Conservation (phyloP, 2,113 vertebrate genomes). For the Martes martes region DNA sequence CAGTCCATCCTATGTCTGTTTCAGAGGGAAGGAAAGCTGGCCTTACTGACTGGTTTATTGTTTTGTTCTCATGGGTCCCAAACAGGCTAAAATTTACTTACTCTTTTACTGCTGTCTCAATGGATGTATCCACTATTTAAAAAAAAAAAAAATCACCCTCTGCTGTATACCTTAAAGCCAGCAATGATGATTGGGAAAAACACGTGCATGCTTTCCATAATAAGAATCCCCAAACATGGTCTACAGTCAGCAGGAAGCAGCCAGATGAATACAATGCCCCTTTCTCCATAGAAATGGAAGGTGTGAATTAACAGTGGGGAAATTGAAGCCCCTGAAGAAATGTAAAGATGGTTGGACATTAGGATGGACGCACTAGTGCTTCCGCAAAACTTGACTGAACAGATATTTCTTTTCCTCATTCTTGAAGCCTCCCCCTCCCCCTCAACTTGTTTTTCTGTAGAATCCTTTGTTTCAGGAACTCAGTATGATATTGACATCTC, state of each 20-base stretch:
- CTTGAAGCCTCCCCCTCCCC: not conserved
- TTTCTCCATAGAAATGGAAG: not conserved
- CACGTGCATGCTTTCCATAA: not conserved
- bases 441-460: not conserved
- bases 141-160: not conserved
- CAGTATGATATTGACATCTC: not conserved
- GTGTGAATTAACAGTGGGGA: not conserved
- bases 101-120: not conserved
- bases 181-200: not conserved
- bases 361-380: not conserved
- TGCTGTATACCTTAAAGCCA: not conserved
- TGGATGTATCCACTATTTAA: not conserved
- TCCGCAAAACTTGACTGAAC: not conserved
- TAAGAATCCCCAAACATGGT: not conserved
- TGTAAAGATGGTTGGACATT: not conserved
- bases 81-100: not conserved
- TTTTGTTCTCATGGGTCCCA: not conserved
- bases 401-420: not conserved
- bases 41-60: not conserved
- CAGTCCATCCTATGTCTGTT: not conserved
- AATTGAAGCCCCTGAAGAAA: not conserved
- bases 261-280: not conserved
- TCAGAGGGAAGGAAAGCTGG: not conserved
- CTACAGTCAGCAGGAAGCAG: not conserved
- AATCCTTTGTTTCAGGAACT: not conserved